Conservation (phyloP, 1,140 invertebrate species). For the Agrypnia vestita region DNA sequence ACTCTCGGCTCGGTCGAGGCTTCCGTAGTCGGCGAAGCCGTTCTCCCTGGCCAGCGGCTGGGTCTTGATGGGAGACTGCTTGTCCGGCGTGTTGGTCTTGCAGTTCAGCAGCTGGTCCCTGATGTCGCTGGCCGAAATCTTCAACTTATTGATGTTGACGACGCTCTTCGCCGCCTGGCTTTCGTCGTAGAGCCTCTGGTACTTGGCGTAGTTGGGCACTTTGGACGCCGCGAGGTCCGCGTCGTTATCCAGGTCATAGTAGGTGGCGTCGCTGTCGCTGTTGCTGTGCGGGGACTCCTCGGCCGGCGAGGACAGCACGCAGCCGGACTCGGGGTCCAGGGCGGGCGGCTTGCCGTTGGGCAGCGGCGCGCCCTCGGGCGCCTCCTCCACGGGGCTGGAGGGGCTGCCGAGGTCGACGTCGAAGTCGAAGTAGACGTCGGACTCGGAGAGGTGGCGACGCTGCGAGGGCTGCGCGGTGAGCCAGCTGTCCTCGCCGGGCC, state of each 20-base stretch:
- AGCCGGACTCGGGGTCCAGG: constrained; percentile 72
- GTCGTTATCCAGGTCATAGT: constrained; percentile 69
- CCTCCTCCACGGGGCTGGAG: constrained; percentile 79
- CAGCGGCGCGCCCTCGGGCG: constrained; percentile 68
- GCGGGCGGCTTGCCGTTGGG: constrained; percentile 68
- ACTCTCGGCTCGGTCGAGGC: constrained; percentile 43
- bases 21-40: constrained; percentile 67
- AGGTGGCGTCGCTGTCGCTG: constrained; percentile 68
- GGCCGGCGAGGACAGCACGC: constrained; percentile 67
- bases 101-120: constrained; percentile 52
- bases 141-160: constrained; percentile 35
- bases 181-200: constrained; percentile 63
- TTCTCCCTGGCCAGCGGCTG: constrained; percentile 69
- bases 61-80: constrained; percentile 66
- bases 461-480: constrained; percentile 67
- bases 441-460: constrained; percentile 72
- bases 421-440: constrained; percentile 75
- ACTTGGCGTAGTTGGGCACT: constrained; percentile 62
- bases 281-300: constrained; percentile 49
- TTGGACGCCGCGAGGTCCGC: constrained; percentile 65
- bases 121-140: constrained; percentile 45
- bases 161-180: constrained; percentile 61
- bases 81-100: constrained; percentile 48
- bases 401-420: constrained; percentile 78
- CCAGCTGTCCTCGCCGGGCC: constrained; percentile 70